Evolutionary conservation across 1,140 invertebrate genomes (phyloP).

Genomic region (Popillia japonica): DNA sequence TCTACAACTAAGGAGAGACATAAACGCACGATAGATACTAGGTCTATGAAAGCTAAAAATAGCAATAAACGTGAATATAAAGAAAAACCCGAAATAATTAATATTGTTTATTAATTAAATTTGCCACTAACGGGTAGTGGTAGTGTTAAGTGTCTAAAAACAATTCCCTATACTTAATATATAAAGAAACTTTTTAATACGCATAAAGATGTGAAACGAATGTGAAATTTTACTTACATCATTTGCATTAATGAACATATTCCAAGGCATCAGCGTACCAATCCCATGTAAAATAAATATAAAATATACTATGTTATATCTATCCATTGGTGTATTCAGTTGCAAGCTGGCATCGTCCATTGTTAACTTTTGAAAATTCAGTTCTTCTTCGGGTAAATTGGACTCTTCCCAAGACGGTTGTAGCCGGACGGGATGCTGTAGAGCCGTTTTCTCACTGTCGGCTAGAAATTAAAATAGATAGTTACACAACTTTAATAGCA

Average conservation of each 20-base stretch:
- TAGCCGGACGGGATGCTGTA: conserved; percentile 78
- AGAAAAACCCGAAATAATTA: too few species aligned
- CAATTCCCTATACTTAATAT: too few species aligned
- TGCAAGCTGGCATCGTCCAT: conserved; percentile 77
- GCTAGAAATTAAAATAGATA: conserved; percentile 47
- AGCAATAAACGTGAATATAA: too few species aligned
- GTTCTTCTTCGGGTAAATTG: conserved; percentile 82
- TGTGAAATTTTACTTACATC: conserved; percentile 75
- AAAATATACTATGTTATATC: conserved; percentile 85
- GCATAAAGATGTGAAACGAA: neutral
- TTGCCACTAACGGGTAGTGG: too few species aligned
- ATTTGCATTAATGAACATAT: conserved; percentile 98
- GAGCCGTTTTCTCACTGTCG: conserved; percentile 62
- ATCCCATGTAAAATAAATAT: conserved; percentile 95
- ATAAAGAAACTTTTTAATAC: too few species aligned
- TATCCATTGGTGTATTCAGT: conserved; percentile 80
- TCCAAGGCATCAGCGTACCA: conserved; percentile 96
- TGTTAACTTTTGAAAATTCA: conserved; percentile 81
- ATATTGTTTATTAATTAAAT: too few species aligned
- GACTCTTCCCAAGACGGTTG: conserved; percentile 88
- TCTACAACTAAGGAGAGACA: too few species aligned
- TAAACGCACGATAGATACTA: too few species aligned
- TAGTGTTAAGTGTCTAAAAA: too few species aligned
- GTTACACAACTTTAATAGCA: neutral
- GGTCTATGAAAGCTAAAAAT: too few species aligned